Evolutionary conservation across 1,140 invertebrate genomes (phyloP).

Genomic region (Anagrus nilaparvatae): DNA sequence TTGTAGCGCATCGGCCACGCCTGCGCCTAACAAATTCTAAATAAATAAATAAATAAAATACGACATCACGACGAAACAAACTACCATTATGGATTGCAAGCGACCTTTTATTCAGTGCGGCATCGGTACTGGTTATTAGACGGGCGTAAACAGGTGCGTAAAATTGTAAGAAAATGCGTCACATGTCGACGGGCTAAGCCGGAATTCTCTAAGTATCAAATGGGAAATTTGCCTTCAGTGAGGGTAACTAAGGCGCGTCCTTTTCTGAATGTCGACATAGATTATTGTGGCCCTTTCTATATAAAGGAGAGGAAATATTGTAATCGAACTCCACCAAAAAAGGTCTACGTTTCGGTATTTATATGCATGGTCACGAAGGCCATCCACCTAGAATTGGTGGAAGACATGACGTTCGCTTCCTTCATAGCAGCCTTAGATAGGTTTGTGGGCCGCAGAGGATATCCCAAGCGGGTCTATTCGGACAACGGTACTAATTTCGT

Average conservation of each 20-base stretch:
- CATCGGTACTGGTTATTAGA: slow-evolving; percentile 17
- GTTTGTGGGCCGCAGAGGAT: slow-evolving; percentile 26
- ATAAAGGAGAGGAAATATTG: too few species aligned
- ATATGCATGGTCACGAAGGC: slow-evolving; percentile 21
- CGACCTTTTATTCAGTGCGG: too few species aligned
- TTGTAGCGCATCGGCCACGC: too few species aligned
- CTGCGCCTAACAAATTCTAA: too few species aligned
- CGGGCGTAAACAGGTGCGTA: slow-evolving; percentile 9
- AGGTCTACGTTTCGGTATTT: too few species aligned
- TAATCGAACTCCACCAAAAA: too few species aligned
- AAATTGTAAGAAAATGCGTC: slow-evolving; percentile 11
- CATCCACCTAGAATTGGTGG: slow-evolving; percentile 29
- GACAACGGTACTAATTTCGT: slow-evolving; percentile 26
- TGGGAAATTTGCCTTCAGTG: slow-evolving; percentile 15
- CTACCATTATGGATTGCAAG: too few species aligned
- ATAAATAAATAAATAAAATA: too few species aligned
- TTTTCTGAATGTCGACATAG: slow-evolving; percentile 20
- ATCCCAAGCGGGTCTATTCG: slow-evolving; percentile 18
- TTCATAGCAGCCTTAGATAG: slow-evolving; percentile 29
- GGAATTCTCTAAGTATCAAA: slow-evolving; percentile 8
- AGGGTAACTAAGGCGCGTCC: slow-evolving; percentile 14
- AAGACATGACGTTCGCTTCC: slow-evolving; percentile 20
- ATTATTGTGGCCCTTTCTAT: slow-evolving; percentile 14
- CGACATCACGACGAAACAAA: too few species aligned
- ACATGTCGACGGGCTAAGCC: slow-evolving; percentile 15